Evolutionary conservation across 2,113 vertebrate genomes (phyloP), one percentile per base, ranked within the genome.

Genomic region (Rana temporaria): DNA sequence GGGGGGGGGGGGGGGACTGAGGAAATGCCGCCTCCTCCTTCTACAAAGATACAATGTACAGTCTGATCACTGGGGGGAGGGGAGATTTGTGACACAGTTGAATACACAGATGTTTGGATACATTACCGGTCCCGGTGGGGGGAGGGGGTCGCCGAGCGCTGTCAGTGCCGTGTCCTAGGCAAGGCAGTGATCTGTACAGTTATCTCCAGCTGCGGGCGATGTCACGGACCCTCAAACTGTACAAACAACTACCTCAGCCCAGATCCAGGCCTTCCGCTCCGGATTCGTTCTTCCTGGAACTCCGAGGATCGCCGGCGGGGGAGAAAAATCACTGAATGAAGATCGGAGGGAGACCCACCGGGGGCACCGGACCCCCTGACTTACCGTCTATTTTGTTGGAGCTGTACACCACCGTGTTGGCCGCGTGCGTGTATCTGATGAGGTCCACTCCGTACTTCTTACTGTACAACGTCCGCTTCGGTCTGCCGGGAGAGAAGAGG

Each of bases 121-220:
- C 11, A 15, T 26, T 52, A 53, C 1, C 11, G 53, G 17, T 19
- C 15, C 20, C n/a, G 14, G 12, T 7, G 26, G 42, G 8, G 18
- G 19, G 22, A 2, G 12, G 1, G 63, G 20, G 5, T 3, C 15
- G 26, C 24, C 18, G 15, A 22, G 20, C 16, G 95, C 74, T 3
- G 95, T 91, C 87, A 85, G 88, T 0, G 94, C 97, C 84, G 95
- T 91, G 93, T 92, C 95, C 93, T 96, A 94, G 94, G 98, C 98
- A 99, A 99, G 98, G 98, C 97, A 99, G 98, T 98, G 95, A 96
- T 93, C 96, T 99, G 98, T 99, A 99, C 98, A 99, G 98, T 99
- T 98, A 99, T 96, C 98, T 99, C 97, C 98, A 96, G 94, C 96
- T 97, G 96, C 93, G 97, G 98, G 97, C 95, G 97, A 95, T 97